These are phyloP conservation scores for Acestrorhynchus altus DNA, from an alignment of 2,797 vertebrate genomes.

Conservation along the genomic window DNA sequence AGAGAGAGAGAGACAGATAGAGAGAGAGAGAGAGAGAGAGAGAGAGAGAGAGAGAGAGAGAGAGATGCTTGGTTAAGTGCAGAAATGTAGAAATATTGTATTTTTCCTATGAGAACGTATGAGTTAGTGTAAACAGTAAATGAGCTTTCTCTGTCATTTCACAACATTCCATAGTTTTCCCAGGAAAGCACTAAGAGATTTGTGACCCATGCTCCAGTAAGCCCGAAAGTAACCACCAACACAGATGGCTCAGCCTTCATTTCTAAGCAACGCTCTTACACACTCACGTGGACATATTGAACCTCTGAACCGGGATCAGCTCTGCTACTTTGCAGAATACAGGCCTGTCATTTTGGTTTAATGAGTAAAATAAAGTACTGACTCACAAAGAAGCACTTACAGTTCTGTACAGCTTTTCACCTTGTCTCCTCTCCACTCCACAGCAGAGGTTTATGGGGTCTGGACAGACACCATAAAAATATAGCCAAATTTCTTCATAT, in stretches of 20 bases:
- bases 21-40: background rate
- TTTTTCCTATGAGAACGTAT: slow-evolving; percentile 2
- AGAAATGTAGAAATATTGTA: background rate
- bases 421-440: background rate
- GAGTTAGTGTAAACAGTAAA: background rate
- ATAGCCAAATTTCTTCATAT: background rate
- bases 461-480: background rate
- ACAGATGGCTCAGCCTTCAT: slow-evolving; percentile 12
- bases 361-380: background rate
- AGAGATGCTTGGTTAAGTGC: background rate
- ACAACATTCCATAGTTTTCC: background rate
- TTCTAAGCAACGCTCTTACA: background rate
- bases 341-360: slow-evolving; percentile 10
- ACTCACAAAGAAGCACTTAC: background rate
- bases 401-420: background rate
- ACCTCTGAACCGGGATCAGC: slow-evolving; percentile 9
- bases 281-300: background rate
- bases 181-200: slow-evolving; percentile 1
- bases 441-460: background rate
- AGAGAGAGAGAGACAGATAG: background rate
- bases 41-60: background rate
- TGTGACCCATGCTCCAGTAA: background rate
- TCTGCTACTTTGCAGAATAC: background rate
- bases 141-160: background rate
- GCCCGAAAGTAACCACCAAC: background rate